These are phyloP conservation scores for Hesperophylax magnus DNA, from an alignment of 1,140 invertebrate genomes.

Conservation along the genomic window DNA sequence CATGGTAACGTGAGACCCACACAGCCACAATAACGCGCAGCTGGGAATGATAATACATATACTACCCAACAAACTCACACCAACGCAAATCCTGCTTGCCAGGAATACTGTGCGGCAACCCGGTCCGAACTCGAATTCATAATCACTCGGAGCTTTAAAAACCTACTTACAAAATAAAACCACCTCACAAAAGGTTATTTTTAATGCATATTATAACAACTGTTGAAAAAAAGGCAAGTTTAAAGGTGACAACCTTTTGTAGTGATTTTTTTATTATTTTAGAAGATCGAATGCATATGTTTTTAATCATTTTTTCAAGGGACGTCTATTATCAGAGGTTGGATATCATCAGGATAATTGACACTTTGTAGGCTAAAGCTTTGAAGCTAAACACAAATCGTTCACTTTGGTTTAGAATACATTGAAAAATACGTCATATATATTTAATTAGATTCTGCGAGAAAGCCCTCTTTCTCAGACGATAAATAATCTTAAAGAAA, in stretches of 20 bases:
- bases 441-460: too few relatives aligned
- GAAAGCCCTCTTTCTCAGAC: too few relatives aligned
- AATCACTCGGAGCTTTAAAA: background rate
- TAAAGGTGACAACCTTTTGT: background rate
- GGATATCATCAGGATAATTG: too few relatives aligned
- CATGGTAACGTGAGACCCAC: conserved; percentile 19
- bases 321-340: too few relatives aligned
- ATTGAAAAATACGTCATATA: too few relatives aligned
- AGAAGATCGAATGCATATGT: background rate
- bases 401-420: too few relatives aligned
- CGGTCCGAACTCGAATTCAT: background rate
- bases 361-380: too few relatives aligned
- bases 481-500: too few relatives aligned
- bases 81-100: conserved; percentile 9
- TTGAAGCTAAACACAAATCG: too few relatives aligned
- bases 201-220: too few relatives aligned
- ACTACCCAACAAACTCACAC: conserved; percentile 17
- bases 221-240: background rate
- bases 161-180: background rate
- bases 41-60: conserved; percentile 27
- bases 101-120: conserved; percentile 13
- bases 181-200: background rate
- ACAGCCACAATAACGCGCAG: conserved; percentile 11
- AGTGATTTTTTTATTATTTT: background rate
- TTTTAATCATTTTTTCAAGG: background rate